Base-by-base conservation (phyloP, 2,888 invertebrate species). In the Macropis europaea region DNA sequence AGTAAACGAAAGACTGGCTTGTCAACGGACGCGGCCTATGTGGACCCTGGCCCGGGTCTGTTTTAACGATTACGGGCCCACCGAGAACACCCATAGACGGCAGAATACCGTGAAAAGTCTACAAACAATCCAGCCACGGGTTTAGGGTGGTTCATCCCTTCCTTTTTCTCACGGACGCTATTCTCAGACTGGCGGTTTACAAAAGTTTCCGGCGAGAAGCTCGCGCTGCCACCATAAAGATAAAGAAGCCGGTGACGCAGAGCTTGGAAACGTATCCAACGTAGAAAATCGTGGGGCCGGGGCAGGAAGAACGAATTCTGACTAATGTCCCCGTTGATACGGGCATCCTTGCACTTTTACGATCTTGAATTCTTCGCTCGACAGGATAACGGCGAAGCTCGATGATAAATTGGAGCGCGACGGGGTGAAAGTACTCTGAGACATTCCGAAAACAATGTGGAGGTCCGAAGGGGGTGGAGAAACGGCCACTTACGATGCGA, bases 1-100 rank as follows among this genome's bases (percentile, higher is more conserved):
- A 74, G 74, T 82, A 82, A 82, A 82, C 82, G 68, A 59, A 76
- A 59, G 56, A 22, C 7, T 19, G 13, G 66, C 15, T 69, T 79
- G 79, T 82, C 81, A 83, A 79, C 82, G 82, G 50, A 47, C 47
- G 47, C 22, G 32, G 67, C 45, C 59, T 64, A 79, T 79, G 59
- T 32, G 61, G 60, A 24, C 19, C 59, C 45, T 36, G 52, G 34
- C 59, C 24, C 11, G 54, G 63, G 61, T 52, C 68, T 68, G 79
- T 68, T 80, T 79, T 69, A 79, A 79, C 68, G 70, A 79, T 80
- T 60, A 73, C 50, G 22, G 34, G 15, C 19, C 4, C 43, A 22
- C 26, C 24, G 45, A 66, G 57, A 67, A 52, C 50, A 43, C 22
- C 50, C 62, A 54, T 62, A 56, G 50, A 40, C 57, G 53, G 19